Conservation (phyloP, 2,888 invertebrate species). For the Napeogenes sylphis region DNA sequence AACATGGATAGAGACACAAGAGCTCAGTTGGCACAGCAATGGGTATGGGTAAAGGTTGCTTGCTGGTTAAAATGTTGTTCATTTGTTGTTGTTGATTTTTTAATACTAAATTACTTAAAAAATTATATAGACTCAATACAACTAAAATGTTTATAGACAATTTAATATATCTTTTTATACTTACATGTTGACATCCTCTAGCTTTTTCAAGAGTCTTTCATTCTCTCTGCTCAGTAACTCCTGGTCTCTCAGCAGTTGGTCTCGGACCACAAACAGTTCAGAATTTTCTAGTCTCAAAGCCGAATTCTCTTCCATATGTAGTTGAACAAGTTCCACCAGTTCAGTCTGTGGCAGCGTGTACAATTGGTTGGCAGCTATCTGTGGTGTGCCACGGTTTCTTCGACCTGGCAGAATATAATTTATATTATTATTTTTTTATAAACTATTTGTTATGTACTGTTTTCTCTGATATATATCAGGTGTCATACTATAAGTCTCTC, state of each 20-base stretch:
- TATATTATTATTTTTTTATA: not conserved
- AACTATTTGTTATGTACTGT: not conserved
- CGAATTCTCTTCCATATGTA: slow-evolving; percentile 90
- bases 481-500: slow-evolving; percentile 46
- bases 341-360: slow-evolving; percentile 87
- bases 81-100: too few species aligned
- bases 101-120: too few species aligned
- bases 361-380: slow-evolving; percentile 84
- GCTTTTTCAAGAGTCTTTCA: slow-evolving; percentile 89
- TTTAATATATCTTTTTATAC: slow-evolving; percentile 44
- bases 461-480: too few species aligned
- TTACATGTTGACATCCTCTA: slow-evolving; percentile 93
- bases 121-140: too few species aligned
- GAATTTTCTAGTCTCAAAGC: slow-evolving; percentile 89
- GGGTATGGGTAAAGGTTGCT: too few species aligned
- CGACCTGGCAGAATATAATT: slow-evolving; percentile 39
- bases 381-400: slow-evolving; percentile 67
- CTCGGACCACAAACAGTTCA: slow-evolving; percentile 87
- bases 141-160: too few species aligned
- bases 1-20: too few species aligned
- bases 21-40: too few species aligned
- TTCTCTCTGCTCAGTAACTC: slow-evolving; percentile 94
- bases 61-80: too few species aligned
- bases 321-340: slow-evolving; percentile 87
- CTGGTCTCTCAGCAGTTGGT: slow-evolving; percentile 90